Conservation (phyloP, 2,797 vertebrate genomes). For the Picus viridis region DNA sequence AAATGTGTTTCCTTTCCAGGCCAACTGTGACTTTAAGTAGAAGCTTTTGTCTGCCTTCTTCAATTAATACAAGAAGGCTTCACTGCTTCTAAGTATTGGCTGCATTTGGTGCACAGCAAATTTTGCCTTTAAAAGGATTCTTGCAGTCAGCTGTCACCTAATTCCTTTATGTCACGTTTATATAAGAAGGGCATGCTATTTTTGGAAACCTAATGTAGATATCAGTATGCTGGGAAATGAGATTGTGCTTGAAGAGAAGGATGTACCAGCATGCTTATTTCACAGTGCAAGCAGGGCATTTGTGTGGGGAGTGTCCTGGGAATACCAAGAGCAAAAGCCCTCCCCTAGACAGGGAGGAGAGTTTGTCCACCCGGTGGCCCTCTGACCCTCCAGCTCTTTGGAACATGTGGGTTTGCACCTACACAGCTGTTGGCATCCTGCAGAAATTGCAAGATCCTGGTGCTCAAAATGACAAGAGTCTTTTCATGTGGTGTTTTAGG, state of each 20-base stretch:
- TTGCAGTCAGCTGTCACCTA: conserved; percentile 44
- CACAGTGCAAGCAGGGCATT: neutral
- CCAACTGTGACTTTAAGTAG: neutral
- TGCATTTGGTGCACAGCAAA: neutral
- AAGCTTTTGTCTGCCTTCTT: neutral
- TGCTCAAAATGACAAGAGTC: neutral
- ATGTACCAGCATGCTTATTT: neutral
- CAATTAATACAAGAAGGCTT: conserved; percentile 23
- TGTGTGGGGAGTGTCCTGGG: neutral
- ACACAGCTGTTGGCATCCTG: neutral
- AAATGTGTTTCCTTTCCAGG: conserved; percentile 20
- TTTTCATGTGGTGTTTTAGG: neutral
- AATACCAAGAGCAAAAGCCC: neutral
- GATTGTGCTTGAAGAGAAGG: neutral
- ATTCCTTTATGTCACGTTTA: conserved; percentile 42
- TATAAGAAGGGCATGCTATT: conserved; percentile 17
- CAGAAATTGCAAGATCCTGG: neutral
- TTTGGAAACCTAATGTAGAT: conserved; percentile 21
- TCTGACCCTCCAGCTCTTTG: neutral
- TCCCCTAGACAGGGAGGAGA: accelerated
- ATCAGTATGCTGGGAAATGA: neutral
- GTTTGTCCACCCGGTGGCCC: neutral
- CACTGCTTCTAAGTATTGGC: neutral
- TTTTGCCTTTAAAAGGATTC: conserved; percentile 34
- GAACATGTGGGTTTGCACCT: accelerated